Base-by-base conservation (phyloP, 2,113 vertebrate species). In the Ceuthmochares aereus region DNA sequence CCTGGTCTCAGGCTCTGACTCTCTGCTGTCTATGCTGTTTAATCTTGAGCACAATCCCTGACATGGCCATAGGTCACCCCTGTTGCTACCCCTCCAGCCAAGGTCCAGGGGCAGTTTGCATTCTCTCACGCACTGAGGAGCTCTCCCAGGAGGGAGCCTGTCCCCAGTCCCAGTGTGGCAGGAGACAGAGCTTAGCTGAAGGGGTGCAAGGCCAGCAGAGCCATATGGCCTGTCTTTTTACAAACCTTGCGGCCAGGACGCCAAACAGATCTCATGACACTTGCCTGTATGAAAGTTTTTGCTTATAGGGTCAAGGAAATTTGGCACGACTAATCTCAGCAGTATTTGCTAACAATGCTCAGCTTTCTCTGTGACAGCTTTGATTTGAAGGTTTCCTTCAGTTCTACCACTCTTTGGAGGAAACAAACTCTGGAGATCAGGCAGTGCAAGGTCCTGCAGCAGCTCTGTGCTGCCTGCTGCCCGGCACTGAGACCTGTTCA, bases 151-250 rank as follows among this genome's bases (percentile, higher is more conserved):
- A 74, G 25, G 21, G 29, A 27, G 6, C 26, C 19, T 49, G 34
- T 5, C 19, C 36, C 19, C 23, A 34, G 29, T 42, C 25, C 34
- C 34, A 63, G 9, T 1, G 0, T 32, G 51, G 9, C 0, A 0
- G 58, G 49, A 56, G 40, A 49, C 25, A 49, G 8, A n/a, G 30
- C n/a, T 56, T 63, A 63, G 34, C 30, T 70, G 22, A 17, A 34
- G 16, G 40, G 23, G 7, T 5, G 9, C 7, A 83, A 83, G 37
- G 8, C 10, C 30, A 26, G 47, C 19, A 83, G 36, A 70, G 26
- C 9, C 17, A 32, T 0, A 0, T 32, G 49, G 49, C 30, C 49
- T 51, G 11, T 62, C 34, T 63, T 23, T 26, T 77, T 34, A 42
- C 14, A 20, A 15, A 2, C 42, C 7, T 49, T 2, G 4, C 29